Conservation (phyloP, 2,888 invertebrate species). For the Tetragonula carbonaria region DNA sequence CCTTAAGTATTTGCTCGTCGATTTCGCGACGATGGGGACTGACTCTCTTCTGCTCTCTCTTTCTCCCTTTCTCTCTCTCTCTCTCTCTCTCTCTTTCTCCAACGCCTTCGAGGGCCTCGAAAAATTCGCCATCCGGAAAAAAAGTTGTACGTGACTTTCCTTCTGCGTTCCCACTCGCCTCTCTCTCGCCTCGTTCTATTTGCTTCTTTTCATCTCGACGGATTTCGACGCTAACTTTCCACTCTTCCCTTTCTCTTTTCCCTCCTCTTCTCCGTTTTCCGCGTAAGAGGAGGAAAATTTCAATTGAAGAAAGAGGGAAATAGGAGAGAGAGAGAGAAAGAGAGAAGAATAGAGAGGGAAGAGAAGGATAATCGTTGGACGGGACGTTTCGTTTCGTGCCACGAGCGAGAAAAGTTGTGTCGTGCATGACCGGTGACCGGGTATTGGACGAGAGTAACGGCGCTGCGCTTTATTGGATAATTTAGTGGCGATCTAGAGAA, state of each 20-base stretch:
- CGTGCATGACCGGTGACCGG: slow-evolving; percentile 43
- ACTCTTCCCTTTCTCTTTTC: not conserved
- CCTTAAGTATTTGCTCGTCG: slow-evolving; percentile 78
- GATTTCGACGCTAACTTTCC: slow-evolving; percentile 37
- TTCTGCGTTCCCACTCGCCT: slow-evolving; percentile 12
- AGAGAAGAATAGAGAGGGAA: too few relatives aligned
- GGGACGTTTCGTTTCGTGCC: slow-evolving; percentile 29
- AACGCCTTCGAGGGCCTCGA: slow-evolving; percentile 56
- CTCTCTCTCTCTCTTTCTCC: slow-evolving; percentile 10
- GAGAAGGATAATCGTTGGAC: slow-evolving; percentile 36
- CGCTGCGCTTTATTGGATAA: slow-evolving; percentile 55
- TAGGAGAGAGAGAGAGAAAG: not conserved
- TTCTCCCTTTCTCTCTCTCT: not conserved
- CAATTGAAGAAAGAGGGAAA: not conserved
- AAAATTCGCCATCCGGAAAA: slow-evolving; percentile 62
- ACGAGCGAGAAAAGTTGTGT: slow-evolving; percentile 39
- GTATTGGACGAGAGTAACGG: slow-evolving; percentile 56
- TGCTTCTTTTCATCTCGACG: slow-evolving; percentile 40
- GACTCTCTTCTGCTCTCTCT: slow-evolving; percentile 32
- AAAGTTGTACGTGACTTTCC: slow-evolving; percentile 68
- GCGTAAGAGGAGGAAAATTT: slow-evolving; percentile 20
- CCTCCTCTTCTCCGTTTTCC: not conserved
- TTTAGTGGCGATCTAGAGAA: slow-evolving; percentile 55
- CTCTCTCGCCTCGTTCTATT: not conserved
- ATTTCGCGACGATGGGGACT: slow-evolving; percentile 68